Base-by-base conservation (phyloP, 2,888 invertebrate genomes). In the Agrypnus murinus region DNA sequence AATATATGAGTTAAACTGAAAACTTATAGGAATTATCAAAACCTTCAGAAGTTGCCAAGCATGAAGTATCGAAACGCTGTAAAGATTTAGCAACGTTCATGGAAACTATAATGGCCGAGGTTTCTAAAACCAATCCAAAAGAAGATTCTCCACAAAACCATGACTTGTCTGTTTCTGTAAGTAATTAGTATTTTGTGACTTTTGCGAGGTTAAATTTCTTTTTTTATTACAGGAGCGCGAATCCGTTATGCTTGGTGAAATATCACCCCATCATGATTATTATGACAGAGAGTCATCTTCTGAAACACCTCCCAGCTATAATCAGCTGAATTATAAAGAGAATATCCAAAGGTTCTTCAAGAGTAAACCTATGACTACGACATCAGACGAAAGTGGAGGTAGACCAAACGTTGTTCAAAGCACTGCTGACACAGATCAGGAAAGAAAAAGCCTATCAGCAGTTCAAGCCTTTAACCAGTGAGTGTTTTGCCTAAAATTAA, bases 281-380 rank as follows among this genome's bases (percentile, higher is more conserved):
- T 91, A 89, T 78, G 93, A 93, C 78, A 92, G 93, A 84, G 93
- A 93, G 84, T 92, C 93, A 9, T 93, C 94, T 25, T 91, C 91
- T 0, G 94, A 92, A 79, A 93, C 94, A 0, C 93, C 92, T 0
- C 91, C 94, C 6, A 95, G 93, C 81, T 96, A 96, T 86, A 93
- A 91, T 80, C 95, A 94, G 81, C 87, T 95, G 6, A 96, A 95
- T 84, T 95, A 93, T 82, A 93, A 93, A 78, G 95, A 95, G 79
- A 96, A 93, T 79, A 81, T 86, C 55, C 81, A 84, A 69, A 87
- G 91, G 74, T 91, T 91, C 82, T 91, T 91, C 80, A 89, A 90
- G 81, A 91, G 91, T 80, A 89, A 91, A 76, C 91, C 91, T 0
- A 88, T 89, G 74, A 91, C 91, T 0, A 87, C 88, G 0, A 84